These are phyloP conservation scores for Istiophorus platypterus DNA, from an alignment of 2,113 vertebrate genomes.

Conservation along the genomic window DNA sequence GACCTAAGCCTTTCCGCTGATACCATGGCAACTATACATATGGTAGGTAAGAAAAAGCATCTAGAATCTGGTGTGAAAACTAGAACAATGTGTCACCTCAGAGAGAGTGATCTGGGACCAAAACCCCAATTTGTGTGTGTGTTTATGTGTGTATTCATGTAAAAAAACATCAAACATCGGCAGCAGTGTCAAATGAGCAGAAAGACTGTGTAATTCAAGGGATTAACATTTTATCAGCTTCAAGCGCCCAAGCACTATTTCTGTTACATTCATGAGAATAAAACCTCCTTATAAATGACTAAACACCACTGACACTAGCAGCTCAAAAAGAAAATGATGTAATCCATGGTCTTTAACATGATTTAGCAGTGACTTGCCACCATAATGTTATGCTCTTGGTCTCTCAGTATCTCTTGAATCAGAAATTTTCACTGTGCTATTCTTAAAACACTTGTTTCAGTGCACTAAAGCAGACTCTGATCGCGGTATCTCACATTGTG, in stretches of 20 bases:
- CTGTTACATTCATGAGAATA: slow-evolving; percentile 23
- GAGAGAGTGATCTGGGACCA: slow-evolving; percentile 4
- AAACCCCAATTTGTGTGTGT: not conserved
- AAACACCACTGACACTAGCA: slow-evolving; percentile 13
- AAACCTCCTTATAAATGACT: slow-evolving; percentile 14
- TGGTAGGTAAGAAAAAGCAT: slow-evolving; percentile 35
- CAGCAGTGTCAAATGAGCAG: slow-evolving; percentile 32
- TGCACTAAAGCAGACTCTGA: too few relatives aligned
- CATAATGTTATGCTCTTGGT: not conserved
- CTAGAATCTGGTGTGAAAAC: slow-evolving; percentile 52
- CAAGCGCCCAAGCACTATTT: not conserved
- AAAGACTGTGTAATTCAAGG: slow-evolving; percentile 29
- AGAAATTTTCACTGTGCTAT: not conserved
- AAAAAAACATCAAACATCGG: slow-evolving; percentile 31
- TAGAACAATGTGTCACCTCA: slow-evolving; percentile 3
- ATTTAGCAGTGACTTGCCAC: not conserved
- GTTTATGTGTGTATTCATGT: slow-evolving; percentile 23
- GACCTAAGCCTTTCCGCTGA: slow-evolving; percentile 56
- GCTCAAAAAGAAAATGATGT: not conserved
- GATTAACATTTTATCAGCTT: slow-evolving; percentile 41
- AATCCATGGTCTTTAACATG: not conserved
- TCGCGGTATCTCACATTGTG: not conserved
- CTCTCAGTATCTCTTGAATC: not conserved
- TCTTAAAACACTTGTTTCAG: not conserved
- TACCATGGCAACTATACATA: slow-evolving; percentile 71